phyloP scores from a whole-genome alignment of 2,113 vertebrate genomes.

The Melozone crissalis region DNA sequence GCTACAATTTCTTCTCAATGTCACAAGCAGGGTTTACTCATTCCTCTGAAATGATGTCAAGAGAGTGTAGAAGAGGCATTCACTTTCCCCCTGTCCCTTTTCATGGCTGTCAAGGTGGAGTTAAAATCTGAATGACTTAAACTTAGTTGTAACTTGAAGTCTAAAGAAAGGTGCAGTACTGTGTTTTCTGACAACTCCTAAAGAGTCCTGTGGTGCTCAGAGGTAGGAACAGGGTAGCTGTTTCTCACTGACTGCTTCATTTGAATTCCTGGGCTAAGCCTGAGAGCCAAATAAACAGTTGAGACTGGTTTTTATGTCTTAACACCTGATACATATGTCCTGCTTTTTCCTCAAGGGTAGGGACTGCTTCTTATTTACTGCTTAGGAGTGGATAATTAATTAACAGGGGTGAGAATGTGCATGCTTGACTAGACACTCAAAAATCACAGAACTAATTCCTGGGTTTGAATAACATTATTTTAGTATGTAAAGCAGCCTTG shows the following conservation, averaged over 20 bases:
- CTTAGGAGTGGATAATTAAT: constrained; percentile 44
- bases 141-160: background rate
- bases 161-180: background rate
- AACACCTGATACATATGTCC: background rate
- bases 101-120: background rate
- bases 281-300: background rate
- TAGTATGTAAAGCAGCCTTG: background rate
- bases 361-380: constrained; percentile 30
- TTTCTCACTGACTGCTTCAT: background rate
- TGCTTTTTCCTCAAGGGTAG: constrained; percentile 28
- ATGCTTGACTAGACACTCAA: background rate
- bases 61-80: background rate
- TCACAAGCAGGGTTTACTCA: background rate
- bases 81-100: background rate
- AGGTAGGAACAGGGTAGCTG: background rate
- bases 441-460: background rate
- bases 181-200: background rate
- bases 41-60: background rate
- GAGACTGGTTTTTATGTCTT: constrained; percentile 25
- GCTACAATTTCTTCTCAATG: background rate
- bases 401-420: constrained; percentile 25
- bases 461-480: background rate
- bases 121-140: background rate
- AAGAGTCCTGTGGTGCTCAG: background rate
- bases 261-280: background rate